A percentile compares a stretch with the other conserved stretches of the same genome.
Evolutionary conservation across 1,140 invertebrate species (phyloP).

Genomic region (Pristionchus pacificus): DNA sequence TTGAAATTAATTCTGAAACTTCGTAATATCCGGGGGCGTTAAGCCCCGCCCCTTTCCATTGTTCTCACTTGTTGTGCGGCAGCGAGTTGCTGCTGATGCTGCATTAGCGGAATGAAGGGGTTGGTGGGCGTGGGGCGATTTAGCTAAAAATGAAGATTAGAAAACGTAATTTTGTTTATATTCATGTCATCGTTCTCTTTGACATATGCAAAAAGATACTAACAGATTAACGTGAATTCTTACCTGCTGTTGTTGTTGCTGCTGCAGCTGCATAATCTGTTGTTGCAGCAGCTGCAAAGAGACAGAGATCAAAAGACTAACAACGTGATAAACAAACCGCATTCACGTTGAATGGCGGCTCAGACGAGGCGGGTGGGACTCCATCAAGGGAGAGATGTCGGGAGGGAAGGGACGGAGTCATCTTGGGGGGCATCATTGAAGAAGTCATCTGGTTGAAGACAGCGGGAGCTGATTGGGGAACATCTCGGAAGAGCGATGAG

Average conservation of each 20-base stretch:
- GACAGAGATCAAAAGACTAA: too few species aligned
- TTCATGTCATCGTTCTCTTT: too few species aligned
- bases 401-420: background rate
- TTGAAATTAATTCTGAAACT: too few species aligned
- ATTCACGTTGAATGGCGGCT: background rate
- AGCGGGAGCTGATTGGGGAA: background rate
- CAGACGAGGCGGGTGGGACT: background rate
- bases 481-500: background rate
- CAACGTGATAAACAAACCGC: background rate
- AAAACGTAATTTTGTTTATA: too few species aligned
- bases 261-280: background rate
- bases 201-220: too few species aligned
- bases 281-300: background rate
- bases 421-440: background rate
- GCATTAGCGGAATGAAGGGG: background rate
- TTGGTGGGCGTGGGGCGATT: background rate
- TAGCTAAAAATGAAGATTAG: background rate
- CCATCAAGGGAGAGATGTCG: background rate
- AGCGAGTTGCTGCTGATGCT: background rate
- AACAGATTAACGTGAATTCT: background rate
- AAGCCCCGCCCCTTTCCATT: too few species aligned
- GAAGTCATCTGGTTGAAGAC: background rate
- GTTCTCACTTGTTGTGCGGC: background rate
- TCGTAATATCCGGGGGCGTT: too few species aligned
- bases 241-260: constrained; percentile 11